A percentile compares a stretch with the other conserved stretches of the same genome.
These are phyloP conservation scores for Ursus arctos DNA, from an alignment of 2,113 vertebrate species.

Conservation along the genomic window DNA sequence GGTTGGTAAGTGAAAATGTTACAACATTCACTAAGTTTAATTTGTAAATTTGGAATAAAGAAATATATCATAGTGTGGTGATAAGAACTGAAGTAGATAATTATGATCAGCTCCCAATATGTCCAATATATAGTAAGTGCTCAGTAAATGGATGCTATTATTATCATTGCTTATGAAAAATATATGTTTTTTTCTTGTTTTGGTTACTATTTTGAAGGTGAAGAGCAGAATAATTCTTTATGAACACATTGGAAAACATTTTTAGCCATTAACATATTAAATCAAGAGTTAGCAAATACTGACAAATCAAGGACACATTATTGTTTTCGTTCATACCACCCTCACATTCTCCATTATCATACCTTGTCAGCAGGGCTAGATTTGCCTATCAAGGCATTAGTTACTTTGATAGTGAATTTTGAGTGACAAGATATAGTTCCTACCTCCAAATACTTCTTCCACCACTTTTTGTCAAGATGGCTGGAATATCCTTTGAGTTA, in stretches of 20 bases:
- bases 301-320: not conserved
- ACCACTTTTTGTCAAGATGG: not conserved
- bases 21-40: not conserved
- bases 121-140: not conserved
- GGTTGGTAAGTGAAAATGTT: not conserved
- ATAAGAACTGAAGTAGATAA: not conserved
- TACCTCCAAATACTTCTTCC: not conserved
- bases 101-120: not conserved
- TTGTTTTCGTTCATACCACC: not conserved
- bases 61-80: not conserved
- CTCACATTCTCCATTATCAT: not conserved
- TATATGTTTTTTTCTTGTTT: not conserved
- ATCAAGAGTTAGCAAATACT: not conserved
- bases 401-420: not conserved
- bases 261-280: not conserved
- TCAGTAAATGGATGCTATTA: not conserved
- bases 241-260: not conserved
- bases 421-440: not conserved
- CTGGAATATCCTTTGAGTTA: not conserved
- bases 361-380: not conserved
- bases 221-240: not conserved
- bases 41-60: not conserved
- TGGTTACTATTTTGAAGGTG: not conserved
- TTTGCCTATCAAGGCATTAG: not conserved
- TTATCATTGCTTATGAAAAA: not conserved